phyloP scores from a whole-genome alignment of 2,113 vertebrate genomes.

The Myotis davidii region DNA sequence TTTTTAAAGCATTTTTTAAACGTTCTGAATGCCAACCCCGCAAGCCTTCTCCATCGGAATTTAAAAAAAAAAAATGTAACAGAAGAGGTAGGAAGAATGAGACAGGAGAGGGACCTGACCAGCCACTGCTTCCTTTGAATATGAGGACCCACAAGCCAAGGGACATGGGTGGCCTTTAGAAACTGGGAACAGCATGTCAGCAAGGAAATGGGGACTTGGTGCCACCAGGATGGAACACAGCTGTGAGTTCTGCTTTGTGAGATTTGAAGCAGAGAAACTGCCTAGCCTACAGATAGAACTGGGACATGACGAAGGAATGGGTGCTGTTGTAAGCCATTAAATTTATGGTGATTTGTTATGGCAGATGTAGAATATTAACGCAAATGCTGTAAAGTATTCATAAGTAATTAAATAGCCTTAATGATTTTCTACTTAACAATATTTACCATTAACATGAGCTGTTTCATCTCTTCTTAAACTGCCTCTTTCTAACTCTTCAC shows the following conservation, averaged over 20 bases:
- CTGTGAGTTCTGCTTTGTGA: neutral
- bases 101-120: neutral
- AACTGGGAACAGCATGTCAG: neutral
- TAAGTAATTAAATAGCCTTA: neutral
- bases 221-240: neutral
- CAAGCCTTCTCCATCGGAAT: neutral
- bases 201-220: neutral
- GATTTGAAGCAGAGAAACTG: neutral
- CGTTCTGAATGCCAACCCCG: neutral
- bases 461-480: neutral
- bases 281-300: neutral
- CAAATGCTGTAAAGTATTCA: neutral
- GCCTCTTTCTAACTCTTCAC: neutral
- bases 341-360: neutral
- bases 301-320: neutral
- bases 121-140: neutral
- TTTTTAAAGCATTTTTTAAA: neutral
- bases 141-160: neutral
- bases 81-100: neutral
- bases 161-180: neutral
- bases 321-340: neutral
- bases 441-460: neutral
- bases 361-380: neutral
- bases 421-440: neutral
- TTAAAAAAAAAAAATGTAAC: neutral